Evolutionary conservation across 2,888 invertebrate genomes (phyloP).

Genomic region (Gibbula magus): DNA sequence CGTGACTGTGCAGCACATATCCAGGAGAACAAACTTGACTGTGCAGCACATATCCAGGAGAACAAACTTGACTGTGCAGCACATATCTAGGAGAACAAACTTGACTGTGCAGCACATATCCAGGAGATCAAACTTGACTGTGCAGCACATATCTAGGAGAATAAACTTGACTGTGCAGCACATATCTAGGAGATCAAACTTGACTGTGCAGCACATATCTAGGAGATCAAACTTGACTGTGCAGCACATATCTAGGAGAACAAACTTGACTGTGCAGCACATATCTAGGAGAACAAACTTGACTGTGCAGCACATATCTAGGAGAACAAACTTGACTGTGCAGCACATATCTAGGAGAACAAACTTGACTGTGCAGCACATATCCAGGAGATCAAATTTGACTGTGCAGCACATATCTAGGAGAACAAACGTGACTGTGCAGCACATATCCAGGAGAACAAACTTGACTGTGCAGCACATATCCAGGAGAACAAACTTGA

Average conservation of each 20-base stretch:
- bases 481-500: too few relatives aligned
- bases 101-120: conserved; percentile 29
- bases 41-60: conserved; percentile 27
- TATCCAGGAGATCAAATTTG: conserved; percentile 15
- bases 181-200: conserved; percentile 23
- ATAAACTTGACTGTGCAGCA: too few relatives aligned
- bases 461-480: conserved; percentile 13
- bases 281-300: too few relatives aligned
- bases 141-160: too few relatives aligned
- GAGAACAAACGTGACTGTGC: too few relatives aligned
- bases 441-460: conserved; percentile 25
- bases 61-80: conserved; percentile 13
- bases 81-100: too few relatives aligned
- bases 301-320: conserved; percentile 28
- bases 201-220: conserved; percentile 20
- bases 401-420: too few relatives aligned
- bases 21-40: too few relatives aligned
- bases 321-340: conserved; percentile 12
- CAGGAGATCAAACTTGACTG: conserved; percentile 12
- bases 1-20: conserved; percentile 15
- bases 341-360: too few relatives aligned
- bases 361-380: conserved; percentile 27
- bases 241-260: conserved; percentile 27
- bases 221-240: too few relatives aligned
- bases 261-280: conserved; percentile 9